Evolutionary conservation across 1,140 invertebrate genomes (phyloP).

Genomic region (Leptinotarsa texana): DNA sequence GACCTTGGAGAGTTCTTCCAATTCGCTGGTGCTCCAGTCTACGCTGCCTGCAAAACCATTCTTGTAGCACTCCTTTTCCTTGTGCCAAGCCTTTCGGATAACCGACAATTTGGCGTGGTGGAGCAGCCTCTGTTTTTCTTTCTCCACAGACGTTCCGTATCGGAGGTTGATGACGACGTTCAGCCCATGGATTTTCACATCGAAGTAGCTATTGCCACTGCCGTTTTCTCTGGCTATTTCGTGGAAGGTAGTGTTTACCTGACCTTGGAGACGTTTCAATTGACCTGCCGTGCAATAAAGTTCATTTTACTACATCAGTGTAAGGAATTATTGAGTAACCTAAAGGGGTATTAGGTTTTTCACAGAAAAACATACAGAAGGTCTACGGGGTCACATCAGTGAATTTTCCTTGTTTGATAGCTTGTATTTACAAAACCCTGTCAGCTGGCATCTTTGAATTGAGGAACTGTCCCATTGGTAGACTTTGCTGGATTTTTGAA

Average conservation of each 20-base stretch:
- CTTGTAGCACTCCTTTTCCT: slow-evolving; percentile 82
- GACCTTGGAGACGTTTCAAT: slow-evolving; percentile 78
- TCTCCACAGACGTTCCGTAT: slow-evolving; percentile 87
- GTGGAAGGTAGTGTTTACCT: slow-evolving; percentile 92
- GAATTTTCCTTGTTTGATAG: no score
- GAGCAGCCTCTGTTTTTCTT: slow-evolving; percentile 84
- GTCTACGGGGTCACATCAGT: no score
- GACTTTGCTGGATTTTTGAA: no score
- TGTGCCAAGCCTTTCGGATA: slow-evolving; percentile 87
- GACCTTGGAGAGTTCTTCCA: slow-evolving; percentile 79
- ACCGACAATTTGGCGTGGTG: slow-evolving; percentile 86
- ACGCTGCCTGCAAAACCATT: slow-evolving; percentile 73
- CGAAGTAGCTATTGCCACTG: slow-evolving; percentile 69
- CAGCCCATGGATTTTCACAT: slow-evolving; percentile 83
- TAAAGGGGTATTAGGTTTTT: no score
- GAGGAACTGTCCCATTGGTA: no score
- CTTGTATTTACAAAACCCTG: no score
- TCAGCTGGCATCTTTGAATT: no score
- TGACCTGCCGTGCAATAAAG: no score
- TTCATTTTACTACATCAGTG: no score
- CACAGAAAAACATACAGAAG: no score
- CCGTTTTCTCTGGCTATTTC: slow-evolving; percentile 74
- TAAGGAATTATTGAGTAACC: no score
- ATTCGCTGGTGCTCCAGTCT: slow-evolving; percentile 77
- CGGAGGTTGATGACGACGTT: slow-evolving; percentile 82